phyloP scores from a whole-genome alignment of 1,140 invertebrate species.

The Lepidostoma basale region DNA sequence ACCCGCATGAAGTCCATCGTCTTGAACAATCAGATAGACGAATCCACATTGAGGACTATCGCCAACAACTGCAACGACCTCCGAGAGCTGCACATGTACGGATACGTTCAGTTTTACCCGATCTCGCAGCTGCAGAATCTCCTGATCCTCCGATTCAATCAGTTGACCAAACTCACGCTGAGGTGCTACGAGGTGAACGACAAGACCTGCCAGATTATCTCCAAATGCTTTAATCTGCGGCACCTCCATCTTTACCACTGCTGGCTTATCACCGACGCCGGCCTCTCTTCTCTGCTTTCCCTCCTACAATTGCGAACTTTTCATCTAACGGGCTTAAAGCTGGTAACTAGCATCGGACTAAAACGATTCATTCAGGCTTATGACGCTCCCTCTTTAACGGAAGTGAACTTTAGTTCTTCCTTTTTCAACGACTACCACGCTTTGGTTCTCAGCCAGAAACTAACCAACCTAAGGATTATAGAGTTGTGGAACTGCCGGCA shows the following conservation, averaged over 20 bases:
- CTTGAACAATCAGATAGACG: slow-evolving; percentile 36
- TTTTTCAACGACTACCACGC: slow-evolving; percentile 28
- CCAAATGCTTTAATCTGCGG: slow-evolving; percentile 4
- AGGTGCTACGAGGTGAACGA: slow-evolving; percentile 33
- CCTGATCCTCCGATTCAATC: slow-evolving; percentile 3
- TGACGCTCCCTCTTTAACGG: slow-evolving; percentile 10
- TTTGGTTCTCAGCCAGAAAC: background rate
- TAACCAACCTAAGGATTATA: slow-evolving; percentile 3
- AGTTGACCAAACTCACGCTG: slow-evolving; percentile 24
- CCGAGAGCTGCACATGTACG: slow-evolving; percentile 37
- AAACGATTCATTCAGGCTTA: slow-evolving; percentile 15
- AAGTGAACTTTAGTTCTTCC: slow-evolving; percentile 40
- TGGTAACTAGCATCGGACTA: slow-evolving; percentile 20
- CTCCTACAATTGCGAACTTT: slow-evolving; percentile 10
- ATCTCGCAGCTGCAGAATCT: slow-evolving; percentile 24
- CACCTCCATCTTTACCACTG: slow-evolving; percentile 34
- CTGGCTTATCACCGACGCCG: slow-evolving; percentile 34
- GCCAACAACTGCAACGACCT: slow-evolving; percentile 16
- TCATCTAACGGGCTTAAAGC: slow-evolving; percentile 33
- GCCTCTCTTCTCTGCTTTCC: background rate
- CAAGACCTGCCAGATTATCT: slow-evolving; percentile 19
- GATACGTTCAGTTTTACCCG: slow-evolving; percentile 32
- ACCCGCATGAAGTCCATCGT: slow-evolving; percentile 27
- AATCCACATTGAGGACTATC: slow-evolving; percentile 17
- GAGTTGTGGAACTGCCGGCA: slow-evolving; percentile 38